Base-by-base conservation (phyloP, 2,113 vertebrate species). In the Typhlomys cinereus region DNA sequence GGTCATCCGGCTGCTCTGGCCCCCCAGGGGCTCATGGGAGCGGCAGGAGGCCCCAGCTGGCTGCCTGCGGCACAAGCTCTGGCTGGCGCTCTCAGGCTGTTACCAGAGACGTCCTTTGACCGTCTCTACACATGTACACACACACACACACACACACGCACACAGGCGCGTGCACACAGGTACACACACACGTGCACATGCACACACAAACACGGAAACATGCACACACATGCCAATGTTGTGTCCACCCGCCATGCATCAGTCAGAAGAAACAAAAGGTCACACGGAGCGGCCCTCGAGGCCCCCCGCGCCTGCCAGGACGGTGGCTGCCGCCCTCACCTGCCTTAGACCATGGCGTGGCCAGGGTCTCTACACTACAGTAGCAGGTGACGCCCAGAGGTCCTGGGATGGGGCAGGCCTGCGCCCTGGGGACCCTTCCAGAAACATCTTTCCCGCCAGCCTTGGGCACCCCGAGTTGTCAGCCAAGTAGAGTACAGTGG, bases 21-120 rank as follows among this genome's bases (percentile, higher is more conserved):
- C 85, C 92, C 70, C 1, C 5, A 44, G 75, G 79, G 48, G 66
- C 79, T 54, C 44, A 41, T 31, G 41, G 90, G 89, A 92, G 44
- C 50, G 6, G 74, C n/a, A 10, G 27, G n/a, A 13, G 31, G 27
- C n/a, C 27, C 2, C 41, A 0, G 7, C 8, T 1, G n/a, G 62
- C 88, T 78, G 13, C 64, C 80, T 64, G 66, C 64, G 12, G 39
- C n/a, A 48, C 18, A 23, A 69, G 83, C 13, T 75, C 93, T 59
- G 29, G 7, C 44, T 23, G 44, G 57, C 54, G 41, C 54, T 44
- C 59, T 15, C 62, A 2, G 15, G 54, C 44, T 36, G 17, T 75
- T 10, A 21, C 61, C 70, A 13, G 54, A 50, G 82, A 44, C 8
- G 2, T 52, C 59, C 18, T 13, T 2, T 5, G 44, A 79, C 25